Conservation (phyloP, 2,113 vertebrate genomes). For the Pongo pygmaeus region DNA sequence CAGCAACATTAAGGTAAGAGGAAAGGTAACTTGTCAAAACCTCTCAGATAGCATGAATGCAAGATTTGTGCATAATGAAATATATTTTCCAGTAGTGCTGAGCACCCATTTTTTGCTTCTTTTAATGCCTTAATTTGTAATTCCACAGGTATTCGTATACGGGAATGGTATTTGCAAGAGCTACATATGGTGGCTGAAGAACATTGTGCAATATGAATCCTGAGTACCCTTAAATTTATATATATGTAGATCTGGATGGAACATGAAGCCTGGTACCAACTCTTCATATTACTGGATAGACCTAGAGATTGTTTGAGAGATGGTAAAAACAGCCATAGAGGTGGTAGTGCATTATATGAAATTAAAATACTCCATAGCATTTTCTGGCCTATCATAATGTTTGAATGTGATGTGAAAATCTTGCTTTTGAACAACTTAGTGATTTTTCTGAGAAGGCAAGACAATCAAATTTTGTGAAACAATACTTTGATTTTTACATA, state of each 20-base stretch:
- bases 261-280: neutral
- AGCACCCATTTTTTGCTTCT: neutral
- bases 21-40: neutral
- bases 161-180: neutral
- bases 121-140: neutral
- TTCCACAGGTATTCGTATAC: neutral
- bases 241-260: neutral
- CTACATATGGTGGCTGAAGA: neutral
- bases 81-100: neutral
- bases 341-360: neutral
- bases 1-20: too few species aligned
- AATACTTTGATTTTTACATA: neutral
- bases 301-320: neutral
- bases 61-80: neutral
- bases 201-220: neutral
- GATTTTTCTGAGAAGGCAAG: slow-evolving; percentile 11
- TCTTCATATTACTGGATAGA: too few species aligned
- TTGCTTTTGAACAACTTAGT: neutral
- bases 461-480: neutral
- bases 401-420: neutral
- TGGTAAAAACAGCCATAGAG: neutral
- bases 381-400: neutral
- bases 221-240: neutral
- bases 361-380: neutral
- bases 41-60: neutral